Conservation (phyloP, 2,888 invertebrate species). For the Disparrhopalites patrizii region DNA sequence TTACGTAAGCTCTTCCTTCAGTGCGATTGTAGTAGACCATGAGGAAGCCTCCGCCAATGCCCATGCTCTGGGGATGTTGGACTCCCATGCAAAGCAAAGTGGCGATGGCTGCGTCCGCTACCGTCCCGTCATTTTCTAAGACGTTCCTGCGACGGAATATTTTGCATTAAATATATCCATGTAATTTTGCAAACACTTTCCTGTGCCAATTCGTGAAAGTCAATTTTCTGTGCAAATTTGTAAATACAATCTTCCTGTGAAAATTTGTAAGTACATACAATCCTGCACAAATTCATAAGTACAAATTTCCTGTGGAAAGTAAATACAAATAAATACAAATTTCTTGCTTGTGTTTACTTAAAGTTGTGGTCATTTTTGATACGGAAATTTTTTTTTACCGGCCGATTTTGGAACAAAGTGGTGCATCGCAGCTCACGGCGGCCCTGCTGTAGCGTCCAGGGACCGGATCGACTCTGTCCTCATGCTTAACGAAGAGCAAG, state of each 20-base stretch:
- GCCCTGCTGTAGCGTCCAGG: constrained; percentile 51
- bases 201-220: background rate
- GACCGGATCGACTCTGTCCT: too few relatives aligned
- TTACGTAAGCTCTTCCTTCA: constrained; percentile 59
- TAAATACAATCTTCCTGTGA: background rate
- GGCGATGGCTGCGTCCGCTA: constrained; percentile 80
- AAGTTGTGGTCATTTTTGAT: background rate
- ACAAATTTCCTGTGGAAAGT: background rate
- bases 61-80: constrained; percentile 76
- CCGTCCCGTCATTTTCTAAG: constrained; percentile 61
- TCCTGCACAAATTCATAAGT: background rate
- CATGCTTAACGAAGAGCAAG: background rate
- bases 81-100: constrained; percentile 80
- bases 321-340: background rate
- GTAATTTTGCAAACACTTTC: too few relatives aligned
- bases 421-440: constrained; percentile 69
- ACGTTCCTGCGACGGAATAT: constrained; percentile 57
- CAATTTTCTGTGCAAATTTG: background rate
- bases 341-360: background rate
- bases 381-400: constrained; percentile 53
- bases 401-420: constrained; percentile 69
- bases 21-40: constrained; percentile 57
- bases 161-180: background rate
- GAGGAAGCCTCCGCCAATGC: constrained; percentile 85
- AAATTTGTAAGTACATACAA: background rate